These are phyloP conservation scores for Scrobipalpa costella DNA, from an alignment of 2,888 invertebrate genomes.

Conservation along the genomic window DNA sequence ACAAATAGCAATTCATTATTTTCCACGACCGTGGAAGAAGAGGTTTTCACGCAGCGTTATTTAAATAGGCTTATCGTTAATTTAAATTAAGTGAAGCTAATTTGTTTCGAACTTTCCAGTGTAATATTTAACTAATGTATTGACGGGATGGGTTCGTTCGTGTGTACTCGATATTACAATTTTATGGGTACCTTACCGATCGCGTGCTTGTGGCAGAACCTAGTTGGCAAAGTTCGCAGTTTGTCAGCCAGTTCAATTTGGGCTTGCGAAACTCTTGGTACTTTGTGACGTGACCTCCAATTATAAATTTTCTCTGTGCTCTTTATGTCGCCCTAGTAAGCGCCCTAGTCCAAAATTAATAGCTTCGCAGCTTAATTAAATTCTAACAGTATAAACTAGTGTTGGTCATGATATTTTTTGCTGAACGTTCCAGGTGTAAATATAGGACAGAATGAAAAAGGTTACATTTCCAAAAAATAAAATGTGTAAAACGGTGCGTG, in stretches of 20 bases:
- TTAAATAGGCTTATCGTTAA: conserved; percentile 11
- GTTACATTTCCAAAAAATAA: conserved; percentile 63
- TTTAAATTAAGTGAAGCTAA: conserved; percentile 5
- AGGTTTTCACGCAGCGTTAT: conserved; percentile 10
- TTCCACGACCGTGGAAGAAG: conserved; percentile 19
- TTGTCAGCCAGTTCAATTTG: conserved; percentile 66
- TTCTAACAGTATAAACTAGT: not conserved
- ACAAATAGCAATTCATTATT: conserved; percentile 17
- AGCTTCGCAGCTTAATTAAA: not conserved
- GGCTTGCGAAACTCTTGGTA: conserved; percentile 67
- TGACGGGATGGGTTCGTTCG: conserved; percentile 46
- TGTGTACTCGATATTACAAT: conserved; percentile 55
- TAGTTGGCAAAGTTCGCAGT: conserved; percentile 65
- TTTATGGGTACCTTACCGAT: conserved; percentile 53
- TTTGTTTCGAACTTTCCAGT: conserved; percentile 16
- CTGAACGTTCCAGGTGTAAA: not conserved
- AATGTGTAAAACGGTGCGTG: conserved; percentile 68
- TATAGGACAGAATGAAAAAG: conserved; percentile 51
- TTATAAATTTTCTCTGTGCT: conserved; percentile 24
- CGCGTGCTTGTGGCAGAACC: conserved; percentile 72
- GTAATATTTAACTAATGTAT: conserved; percentile 21
- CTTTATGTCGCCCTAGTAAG: conserved; percentile 17
- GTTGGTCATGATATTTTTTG: not conserved
- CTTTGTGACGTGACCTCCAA: conserved; percentile 44
- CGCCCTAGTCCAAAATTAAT: conserved; percentile 4